Percentiles rank a stretch among this genome's conserved stretches.
These are phyloP conservation scores for Vireo altiloquus DNA, from an alignment of 2,113 vertebrate genomes.

Conservation along the genomic window DNA sequence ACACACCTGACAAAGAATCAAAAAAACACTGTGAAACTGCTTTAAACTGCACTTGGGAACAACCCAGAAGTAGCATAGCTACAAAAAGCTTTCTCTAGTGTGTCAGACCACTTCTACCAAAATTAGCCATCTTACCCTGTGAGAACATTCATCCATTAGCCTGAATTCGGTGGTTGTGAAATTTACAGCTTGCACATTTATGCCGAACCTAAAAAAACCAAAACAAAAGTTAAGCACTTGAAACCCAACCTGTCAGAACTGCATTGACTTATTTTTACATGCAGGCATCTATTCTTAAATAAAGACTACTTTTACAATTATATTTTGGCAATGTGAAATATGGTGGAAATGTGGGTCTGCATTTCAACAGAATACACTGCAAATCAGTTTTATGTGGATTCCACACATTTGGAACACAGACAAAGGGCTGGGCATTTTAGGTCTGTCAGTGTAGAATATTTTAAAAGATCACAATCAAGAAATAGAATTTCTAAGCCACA, in stretches of 20 bases:
- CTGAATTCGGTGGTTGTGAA: conserved; percentile 89
- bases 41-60: not conserved
- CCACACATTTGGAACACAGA: not conserved
- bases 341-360: not conserved
- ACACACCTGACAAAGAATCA: not conserved
- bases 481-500: not conserved
- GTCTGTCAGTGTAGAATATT: not conserved
- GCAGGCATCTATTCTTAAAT: not conserved
- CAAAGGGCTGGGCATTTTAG: not conserved
- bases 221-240: not conserved
- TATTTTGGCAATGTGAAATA: not conserved
- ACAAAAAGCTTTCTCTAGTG: not conserved
- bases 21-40: not conserved
- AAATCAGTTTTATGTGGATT: not conserved
- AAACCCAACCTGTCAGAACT: not conserved
- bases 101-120: not conserved
- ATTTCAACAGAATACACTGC: not conserved
- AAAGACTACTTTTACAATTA: not conserved
- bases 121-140: conserved; percentile 63
- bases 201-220: conserved; percentile 83
- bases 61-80: not conserved
- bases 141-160: conserved; percentile 72
- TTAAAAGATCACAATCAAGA: not conserved
- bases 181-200: conserved; percentile 83
- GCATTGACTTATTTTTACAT: not conserved